Evolutionary conservation across 2,888 invertebrate species (phyloP).

Genomic region (Nomada hirtipes): DNA sequence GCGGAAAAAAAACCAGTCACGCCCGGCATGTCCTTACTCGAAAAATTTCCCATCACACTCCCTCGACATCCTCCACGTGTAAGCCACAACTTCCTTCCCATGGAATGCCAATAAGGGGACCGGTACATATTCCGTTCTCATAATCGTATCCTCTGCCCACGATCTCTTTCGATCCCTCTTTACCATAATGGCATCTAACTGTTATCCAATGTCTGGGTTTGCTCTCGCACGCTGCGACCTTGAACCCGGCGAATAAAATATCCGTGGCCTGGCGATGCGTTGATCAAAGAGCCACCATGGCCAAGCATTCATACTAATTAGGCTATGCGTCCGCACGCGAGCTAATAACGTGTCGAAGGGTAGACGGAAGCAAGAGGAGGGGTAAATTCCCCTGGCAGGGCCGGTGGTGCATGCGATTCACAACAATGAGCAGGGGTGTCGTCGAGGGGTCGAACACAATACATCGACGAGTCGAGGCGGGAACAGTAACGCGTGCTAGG

Average conservation of each 20-base stretch:
- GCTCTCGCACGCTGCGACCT: constrained; percentile 20
- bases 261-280: neutral
- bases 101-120: neutral
- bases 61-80: no score
- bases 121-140: neutral
- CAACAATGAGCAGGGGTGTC: constrained; percentile 60
- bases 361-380: constrained; percentile 21
- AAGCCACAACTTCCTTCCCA: neutral
- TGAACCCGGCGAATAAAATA: constrained; percentile 38
- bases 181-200: neutral
- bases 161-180: constrained; percentile 9
- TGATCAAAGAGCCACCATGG: constrained; percentile 27
- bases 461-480: constrained; percentile 50
- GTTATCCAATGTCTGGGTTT: neutral
- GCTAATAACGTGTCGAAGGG: constrained; percentile 65
- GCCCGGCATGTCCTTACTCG: no score
- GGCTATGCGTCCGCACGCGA: constrained; percentile 55
- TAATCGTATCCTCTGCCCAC: neutral
- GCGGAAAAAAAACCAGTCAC: no score
- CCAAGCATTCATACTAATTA: constrained; percentile 68
- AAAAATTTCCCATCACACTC: no score
- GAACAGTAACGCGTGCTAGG: constrained; percentile 54
- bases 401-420: constrained; percentile 36
- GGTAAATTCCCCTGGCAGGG: constrained; percentile 52
- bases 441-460: constrained; percentile 59